Conservation (phyloP, 2,113 vertebrate species). For the Brachypodius melanocephalos region DNA sequence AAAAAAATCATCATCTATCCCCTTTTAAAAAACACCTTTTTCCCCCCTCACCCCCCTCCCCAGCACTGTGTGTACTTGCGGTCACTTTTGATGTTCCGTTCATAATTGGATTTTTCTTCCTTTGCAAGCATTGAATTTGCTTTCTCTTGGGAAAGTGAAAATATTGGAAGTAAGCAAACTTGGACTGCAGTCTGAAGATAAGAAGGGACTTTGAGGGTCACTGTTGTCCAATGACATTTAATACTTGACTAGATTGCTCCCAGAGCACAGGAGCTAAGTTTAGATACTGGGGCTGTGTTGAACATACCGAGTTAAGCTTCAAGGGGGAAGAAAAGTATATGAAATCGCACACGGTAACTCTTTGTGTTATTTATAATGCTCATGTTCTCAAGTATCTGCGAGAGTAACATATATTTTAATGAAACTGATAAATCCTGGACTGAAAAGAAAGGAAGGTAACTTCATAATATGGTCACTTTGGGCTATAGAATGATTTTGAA, state of each 20-base stretch:
- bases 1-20: background rate
- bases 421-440: background rate
- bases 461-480: background rate
- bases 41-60: fast-evolving
- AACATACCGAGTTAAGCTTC: background rate
- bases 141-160: background rate
- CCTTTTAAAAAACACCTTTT: too few species aligned
- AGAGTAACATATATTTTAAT: background rate
- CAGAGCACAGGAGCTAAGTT: background rate
- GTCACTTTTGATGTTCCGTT: background rate
- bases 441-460: background rate
- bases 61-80: fast-evolving
- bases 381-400: background rate
- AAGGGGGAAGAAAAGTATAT: background rate
- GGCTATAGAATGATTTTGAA: background rate
- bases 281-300: background rate
- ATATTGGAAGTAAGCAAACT: background rate
- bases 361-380: background rate
- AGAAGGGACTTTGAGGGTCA: background rate
- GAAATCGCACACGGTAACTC: background rate
- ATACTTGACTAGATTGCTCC: background rate
- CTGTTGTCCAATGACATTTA: background rate
- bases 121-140: background rate
- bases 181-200: background rate
- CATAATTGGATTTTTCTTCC: background rate